Evolutionary conservation across 2,888 invertebrate genomes (phyloP), one percentile per base, ranked within the genome.

Genomic region (Pollenia angustigena): DNA sequence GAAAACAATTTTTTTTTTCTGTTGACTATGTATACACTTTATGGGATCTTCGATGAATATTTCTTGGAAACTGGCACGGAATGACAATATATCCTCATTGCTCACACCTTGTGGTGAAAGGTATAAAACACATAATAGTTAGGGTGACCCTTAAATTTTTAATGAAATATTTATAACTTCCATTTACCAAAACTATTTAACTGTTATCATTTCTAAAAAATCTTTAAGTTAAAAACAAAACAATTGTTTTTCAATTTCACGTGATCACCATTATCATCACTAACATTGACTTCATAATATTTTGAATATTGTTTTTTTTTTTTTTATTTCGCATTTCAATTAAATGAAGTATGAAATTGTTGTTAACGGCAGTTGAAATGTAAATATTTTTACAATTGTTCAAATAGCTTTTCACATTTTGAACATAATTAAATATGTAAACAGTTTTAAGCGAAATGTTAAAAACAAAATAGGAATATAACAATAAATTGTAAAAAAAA

Each of bases 291-390:
- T 16, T 32, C 23, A 76, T 44, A 52, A 48, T 42, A 62, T 78
- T 85, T 76, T 58, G 50, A 50, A 71, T 74, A 68, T 58, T 62
- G 23, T 46, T 79, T 48, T 62, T 52, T 48, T 62, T 52, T 48
- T 71, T 71, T 54, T 44, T 18, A 42, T 42, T 82, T 84, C 62
- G 16, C 72, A 78, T 84, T 58, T 74, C 50, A 68, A 78, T 40
- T 76, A 81, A 84, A 81, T 87, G 72, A 87, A 84, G 87, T 87
- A 84, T 85, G 84, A 87, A 87, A 87, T 84, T 81, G 84, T 68
- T 84, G 68, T 78, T 68, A 81, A 81, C 81, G 87, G 87, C 84
- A 78, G 50, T 78, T 32, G 74, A 74, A 87, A 78, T 78, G 84
- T 81, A 75, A 87, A 87, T 84, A 74, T 81, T 81, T 84, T 84